A percentile compares a stretch with the other conserved stretches of the same genome.
These are phyloP conservation scores for Perca schrenkii DNA, from an alignment of 2,113 vertebrate genomes.

Conservation along the genomic window DNA sequence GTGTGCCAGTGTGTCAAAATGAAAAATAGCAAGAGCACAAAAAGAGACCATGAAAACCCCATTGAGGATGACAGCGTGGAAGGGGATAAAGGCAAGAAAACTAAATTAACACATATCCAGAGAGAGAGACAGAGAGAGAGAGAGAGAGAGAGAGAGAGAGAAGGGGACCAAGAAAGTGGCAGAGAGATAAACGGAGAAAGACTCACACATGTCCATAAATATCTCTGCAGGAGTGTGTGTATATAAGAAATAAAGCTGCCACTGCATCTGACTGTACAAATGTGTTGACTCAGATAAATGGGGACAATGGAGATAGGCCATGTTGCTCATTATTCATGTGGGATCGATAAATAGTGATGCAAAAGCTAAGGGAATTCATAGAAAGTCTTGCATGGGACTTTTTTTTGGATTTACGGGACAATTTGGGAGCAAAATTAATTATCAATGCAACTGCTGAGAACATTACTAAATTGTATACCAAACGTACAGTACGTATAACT, in stretches of 20 bases:
- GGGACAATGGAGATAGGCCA: constrained; percentile 24
- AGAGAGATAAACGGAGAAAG: constrained; percentile 26
- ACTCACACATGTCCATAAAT: constrained; percentile 61
- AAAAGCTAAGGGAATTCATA: neutral
- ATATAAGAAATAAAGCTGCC: constrained; percentile 39
- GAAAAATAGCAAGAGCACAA: constrained; percentile 28
- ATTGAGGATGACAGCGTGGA: constrained; percentile 1
- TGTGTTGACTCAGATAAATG: constrained; percentile 63
- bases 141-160: constrained; percentile 25
- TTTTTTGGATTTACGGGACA: neutral
- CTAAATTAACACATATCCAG: constrained; percentile 7
- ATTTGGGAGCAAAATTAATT: neutral
- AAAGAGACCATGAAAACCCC: constrained; percentile 17
- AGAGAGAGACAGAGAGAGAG: constrained; percentile 25
- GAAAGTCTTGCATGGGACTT: neutral
- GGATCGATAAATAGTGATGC: constrained; percentile 27
- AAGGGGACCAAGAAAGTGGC: constrained; percentile 15
- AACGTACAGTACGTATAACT: too few species aligned
- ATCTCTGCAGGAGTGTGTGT: constrained; percentile 45
- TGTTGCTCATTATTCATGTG: constrained; percentile 9
- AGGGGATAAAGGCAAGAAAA: constrained; percentile 2
- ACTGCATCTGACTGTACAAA: constrained; percentile 43
- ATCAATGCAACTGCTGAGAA: neutral
- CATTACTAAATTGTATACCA: neutral
- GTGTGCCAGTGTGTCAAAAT: constrained; percentile 15